phyloP scores from a whole-genome alignment of 1,140 invertebrate species.

The Anastrepha ludens region DNA sequence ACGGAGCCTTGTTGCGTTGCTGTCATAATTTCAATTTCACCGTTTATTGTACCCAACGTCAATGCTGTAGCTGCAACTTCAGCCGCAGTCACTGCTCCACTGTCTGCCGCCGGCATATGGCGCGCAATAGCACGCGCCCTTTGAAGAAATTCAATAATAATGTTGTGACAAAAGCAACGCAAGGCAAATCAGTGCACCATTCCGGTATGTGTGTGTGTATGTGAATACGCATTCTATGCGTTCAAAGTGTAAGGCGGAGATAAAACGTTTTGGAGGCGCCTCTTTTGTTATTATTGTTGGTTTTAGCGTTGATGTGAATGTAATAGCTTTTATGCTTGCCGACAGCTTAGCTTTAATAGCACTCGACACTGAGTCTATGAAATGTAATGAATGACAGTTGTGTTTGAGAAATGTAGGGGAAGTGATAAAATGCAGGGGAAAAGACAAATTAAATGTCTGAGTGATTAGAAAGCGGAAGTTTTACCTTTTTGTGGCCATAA shows the following conservation, averaged over 20 bases:
- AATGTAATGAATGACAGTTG: neutral
- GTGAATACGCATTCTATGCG: neutral
- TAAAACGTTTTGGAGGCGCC: neutral
- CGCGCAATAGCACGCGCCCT: neutral
- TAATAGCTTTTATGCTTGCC: neutral
- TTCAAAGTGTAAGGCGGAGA: neutral
- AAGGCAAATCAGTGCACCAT: neutral
- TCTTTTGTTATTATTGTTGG: neutral
- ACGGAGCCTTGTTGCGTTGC: neutral
- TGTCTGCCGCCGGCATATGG: neutral
- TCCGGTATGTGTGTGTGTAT: neutral
- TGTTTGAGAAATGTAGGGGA: neutral
- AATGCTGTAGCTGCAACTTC: neutral
- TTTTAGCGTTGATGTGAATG: neutral
- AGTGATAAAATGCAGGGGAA: neutral
- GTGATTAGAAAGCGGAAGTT: neutral
- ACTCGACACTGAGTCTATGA: neutral
- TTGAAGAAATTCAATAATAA: conserved; percentile 9
- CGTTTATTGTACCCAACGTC: neutral
- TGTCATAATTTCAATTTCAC: neutral
- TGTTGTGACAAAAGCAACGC: neutral
- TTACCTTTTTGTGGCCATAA: neutral
- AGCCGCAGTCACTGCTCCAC: too few species aligned
- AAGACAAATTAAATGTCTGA: neutral
- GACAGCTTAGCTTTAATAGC: conserved; percentile 28